A percentile compares a stretch with the other conserved stretches of the same genome.
These are phyloP conservation scores for Mus pahari DNA, from an alignment of 2,113 vertebrate genomes.

Conservation along the genomic window DNA sequence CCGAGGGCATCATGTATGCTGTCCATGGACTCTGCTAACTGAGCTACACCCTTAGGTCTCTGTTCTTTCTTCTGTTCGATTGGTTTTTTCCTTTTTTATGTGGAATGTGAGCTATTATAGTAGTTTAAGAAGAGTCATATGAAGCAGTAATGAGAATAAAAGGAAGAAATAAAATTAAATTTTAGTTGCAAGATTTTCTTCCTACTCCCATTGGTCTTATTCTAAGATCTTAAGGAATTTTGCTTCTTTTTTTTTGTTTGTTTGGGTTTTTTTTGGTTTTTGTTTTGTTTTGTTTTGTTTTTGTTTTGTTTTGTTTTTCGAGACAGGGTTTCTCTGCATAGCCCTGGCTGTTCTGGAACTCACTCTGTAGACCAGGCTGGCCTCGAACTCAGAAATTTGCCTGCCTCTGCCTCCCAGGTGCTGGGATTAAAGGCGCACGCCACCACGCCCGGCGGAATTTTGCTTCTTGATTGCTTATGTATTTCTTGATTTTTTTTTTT, in stretches of 20 bases:
- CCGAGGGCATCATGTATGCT: not conserved
- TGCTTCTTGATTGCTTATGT: not conserved
- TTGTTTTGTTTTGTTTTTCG: no score
- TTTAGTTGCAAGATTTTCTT: not conserved
- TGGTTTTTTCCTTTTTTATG: not conserved
- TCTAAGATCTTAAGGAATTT: not conserved
- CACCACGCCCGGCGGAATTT: no score
- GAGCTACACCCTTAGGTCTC: not conserved
- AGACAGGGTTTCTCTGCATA: no score
- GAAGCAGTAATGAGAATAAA: not conserved
- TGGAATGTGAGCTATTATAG: not conserved
- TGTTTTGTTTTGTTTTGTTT: no score
- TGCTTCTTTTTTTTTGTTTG: slow-evolving; percentile 6
- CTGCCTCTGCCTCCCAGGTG: no score
- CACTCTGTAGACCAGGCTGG: no score
- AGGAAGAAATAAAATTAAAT: not conserved
- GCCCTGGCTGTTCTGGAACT: no score
- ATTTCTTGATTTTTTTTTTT: slow-evolving; percentile 35
- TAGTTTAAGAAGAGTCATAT: not conserved
- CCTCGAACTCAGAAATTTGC: no score
- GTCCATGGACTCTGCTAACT: not conserved
- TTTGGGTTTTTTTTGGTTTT: no score
- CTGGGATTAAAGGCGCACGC: no score
- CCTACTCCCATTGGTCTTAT: not conserved
- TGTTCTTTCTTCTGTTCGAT: not conserved